phyloP scores from a whole-genome alignment of 2,888 invertebrate species.

The Hydrotaea cyrtoneurina region DNA sequence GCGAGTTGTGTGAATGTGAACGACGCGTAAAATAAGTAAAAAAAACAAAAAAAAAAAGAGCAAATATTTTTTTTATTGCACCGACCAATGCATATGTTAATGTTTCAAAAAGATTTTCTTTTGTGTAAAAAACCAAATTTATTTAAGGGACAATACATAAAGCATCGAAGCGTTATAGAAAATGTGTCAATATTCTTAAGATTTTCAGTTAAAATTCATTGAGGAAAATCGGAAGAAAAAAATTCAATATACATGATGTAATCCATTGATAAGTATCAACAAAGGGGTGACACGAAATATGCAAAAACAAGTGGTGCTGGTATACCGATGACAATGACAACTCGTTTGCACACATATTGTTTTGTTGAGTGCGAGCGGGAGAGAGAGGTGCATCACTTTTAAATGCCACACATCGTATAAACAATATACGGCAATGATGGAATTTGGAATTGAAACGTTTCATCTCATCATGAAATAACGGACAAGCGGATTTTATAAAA shows the following conservation, averaged over 20 bases:
- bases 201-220: neutral
- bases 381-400: neutral
- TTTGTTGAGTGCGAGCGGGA: neutral
- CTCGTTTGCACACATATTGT: too few species aligned
- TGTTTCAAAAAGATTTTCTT: too few species aligned
- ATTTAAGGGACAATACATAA: neutral
- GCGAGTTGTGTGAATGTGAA: slow-evolving; percentile 69
- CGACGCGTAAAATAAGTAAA: slow-evolving; percentile 48
- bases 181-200: neutral
- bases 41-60: slow-evolving; percentile 43
- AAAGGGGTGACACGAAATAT: neutral
- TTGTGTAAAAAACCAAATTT: neutral
- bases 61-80: slow-evolving; percentile 15
- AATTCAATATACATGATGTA: neutral
- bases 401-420: neutral
- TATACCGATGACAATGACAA: neutral
- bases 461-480: neutral
- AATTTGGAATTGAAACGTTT: neutral
- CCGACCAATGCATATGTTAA: neutral
- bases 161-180: neutral
- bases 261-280: neutral
- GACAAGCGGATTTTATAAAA: neutral
- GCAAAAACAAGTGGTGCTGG: slow-evolving; percentile 1
- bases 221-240: neutral
- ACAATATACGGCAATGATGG: neutral